Percentiles rank a stretch among this genome's conserved stretches.
Evolutionary conservation across 2,888 invertebrate genomes (phyloP).

Genomic region (Sympetrum striolatum): DNA sequence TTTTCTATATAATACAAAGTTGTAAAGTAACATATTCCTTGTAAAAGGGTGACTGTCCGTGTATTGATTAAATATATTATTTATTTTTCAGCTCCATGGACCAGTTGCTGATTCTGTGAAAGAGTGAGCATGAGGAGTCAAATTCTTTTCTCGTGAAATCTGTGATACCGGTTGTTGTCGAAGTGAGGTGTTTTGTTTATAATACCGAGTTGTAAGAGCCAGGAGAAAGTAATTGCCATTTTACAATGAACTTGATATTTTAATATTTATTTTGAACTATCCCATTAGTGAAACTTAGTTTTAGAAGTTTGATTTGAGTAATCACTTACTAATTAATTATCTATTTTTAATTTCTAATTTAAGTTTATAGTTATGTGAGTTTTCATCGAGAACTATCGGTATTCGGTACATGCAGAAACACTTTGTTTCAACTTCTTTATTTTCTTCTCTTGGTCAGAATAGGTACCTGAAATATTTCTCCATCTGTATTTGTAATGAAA

Average conservation of each 20-base stretch:
- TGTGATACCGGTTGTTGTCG: background rate
- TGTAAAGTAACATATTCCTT: too few species aligned
- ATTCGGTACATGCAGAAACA: too few species aligned
- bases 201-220: background rate
- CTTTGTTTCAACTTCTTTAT: too few species aligned
- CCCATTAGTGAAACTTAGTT: background rate
- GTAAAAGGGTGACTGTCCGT: too few species aligned
- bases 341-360: too few species aligned
- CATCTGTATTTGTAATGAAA: too few species aligned
- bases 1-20: too few species aligned
- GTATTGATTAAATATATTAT: background rate
- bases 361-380: too few species aligned
- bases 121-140: background rate
- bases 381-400: too few species aligned
- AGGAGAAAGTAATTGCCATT: background rate
- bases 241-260: background rate
- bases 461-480: too few species aligned
- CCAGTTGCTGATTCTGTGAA: background rate
- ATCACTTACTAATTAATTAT: too few species aligned
- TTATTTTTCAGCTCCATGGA: background rate
- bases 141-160: background rate
- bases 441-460: too few species aligned
- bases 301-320: background rate
- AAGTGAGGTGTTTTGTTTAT: background rate
- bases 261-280: background rate